Base-by-base conservation (phyloP, 2,113 vertebrate species). In the Ochotona curzoniae region DNA sequence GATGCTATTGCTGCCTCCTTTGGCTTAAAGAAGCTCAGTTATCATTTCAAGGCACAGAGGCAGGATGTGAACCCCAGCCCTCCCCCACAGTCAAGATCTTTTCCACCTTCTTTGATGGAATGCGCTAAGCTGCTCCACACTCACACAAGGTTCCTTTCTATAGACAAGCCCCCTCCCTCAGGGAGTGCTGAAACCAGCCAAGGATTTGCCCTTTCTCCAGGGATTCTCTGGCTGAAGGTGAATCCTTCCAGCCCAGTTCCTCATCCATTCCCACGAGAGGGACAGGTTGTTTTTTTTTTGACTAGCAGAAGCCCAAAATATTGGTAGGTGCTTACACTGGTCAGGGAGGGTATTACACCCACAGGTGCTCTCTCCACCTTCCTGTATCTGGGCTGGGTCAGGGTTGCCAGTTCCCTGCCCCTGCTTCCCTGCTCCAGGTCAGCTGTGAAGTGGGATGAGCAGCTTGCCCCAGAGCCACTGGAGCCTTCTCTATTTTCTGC, bases 41-140 rank as follows among this genome's bases (percentile, higher is more conserved):
- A n/a, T 23, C 38, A 54, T 35, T 38, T 44, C n/a, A 30, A n/a
- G 66, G 78, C 32, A 18, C 0, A 7, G 60, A 60, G 2, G 13
- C n/a, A 63, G 63, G 44, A 81, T 89, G 51, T 69, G 18, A 67
- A 82, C 30, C 38, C 38, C 30, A 60, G 28, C 10, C 28, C 32
- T 78, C 18, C 57, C 30, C 20, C 71, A 60, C 12, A 44, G n/a
- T n/a, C 25, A 13, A 5, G 2, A 8, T 64, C 35, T 74, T 66
- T 69, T 47, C 11, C 17, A 7, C 21, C 63, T 69, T 66, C 30
- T 61, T 38, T 7, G 0, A 10, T 1, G 2, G 26, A 25, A 28
- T 7, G 35, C 9, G 0, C 38, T 63, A n/a, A 1, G 5, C 44
- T 67, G 10, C 26, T 21, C 30, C 26, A 1, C 1, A 32, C 51